Evolutionary conservation across 1,140 invertebrate species (phyloP).

Genomic region (Drosophila nigromelanica): DNA sequence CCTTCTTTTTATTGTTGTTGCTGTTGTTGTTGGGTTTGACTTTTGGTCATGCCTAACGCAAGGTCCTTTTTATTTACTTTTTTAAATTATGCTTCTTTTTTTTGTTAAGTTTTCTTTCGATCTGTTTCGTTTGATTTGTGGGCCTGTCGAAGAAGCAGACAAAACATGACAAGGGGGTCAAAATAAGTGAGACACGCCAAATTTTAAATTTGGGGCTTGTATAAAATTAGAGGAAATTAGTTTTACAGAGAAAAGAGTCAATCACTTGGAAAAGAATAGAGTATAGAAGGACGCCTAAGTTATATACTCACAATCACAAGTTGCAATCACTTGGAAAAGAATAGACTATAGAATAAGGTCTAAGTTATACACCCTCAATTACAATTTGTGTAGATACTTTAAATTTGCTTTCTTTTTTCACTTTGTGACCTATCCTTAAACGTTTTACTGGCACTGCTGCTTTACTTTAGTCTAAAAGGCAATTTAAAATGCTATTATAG

Average conservation of each 20-base stretch:
- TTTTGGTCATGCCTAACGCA: neutral
- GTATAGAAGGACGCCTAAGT: no score
- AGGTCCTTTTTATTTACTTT: slow-evolving; percentile 11
- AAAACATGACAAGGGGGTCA: neutral
- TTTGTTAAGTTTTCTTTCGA: slow-evolving; percentile 73
- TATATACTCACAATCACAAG: neutral
- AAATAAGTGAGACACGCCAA: neutral
- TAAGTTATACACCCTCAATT: neutral
- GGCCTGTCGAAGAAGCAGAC: slow-evolving; percentile 30
- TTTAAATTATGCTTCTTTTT: slow-evolving; percentile 18
- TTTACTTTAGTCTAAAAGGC: no score
- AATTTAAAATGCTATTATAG: no score
- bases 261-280: no score
- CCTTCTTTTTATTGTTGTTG: no score
- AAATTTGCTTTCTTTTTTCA: neutral
- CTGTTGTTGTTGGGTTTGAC: no score
- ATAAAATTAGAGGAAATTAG: neutral
- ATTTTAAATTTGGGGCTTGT: neutral
- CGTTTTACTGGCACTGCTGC: neutral
- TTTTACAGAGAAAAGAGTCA: neutral
- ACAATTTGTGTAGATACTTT: neutral
- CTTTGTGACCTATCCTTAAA: neutral
- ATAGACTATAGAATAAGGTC: no score
- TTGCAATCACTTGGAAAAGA: no score
- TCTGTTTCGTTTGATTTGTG: slow-evolving; percentile 65